Evolutionary conservation across 2,888 invertebrate genomes (phyloP), one percentile per base, ranked within the genome.

Genomic region (Proisotoma minuta): DNA sequence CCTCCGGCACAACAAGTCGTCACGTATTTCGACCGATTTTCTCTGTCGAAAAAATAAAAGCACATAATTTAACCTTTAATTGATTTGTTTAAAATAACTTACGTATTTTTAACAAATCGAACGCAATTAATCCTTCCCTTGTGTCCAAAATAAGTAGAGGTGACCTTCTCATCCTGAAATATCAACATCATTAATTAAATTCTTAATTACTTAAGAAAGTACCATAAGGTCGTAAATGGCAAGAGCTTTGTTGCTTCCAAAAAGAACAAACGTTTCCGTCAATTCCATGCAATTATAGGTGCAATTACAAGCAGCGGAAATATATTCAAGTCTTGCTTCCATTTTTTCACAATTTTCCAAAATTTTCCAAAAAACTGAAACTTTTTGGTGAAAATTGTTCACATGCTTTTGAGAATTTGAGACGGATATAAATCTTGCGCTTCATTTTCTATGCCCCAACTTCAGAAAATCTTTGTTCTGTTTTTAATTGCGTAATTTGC

Each of bases 81-180:
- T 39, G 18, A 20, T 15, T 56, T 22, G 26, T 27, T 8, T 2
- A 28, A 5, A 5, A 28, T 29, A 26, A 75, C 76, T 64, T 75
- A 76, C 59, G 57, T 5, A 34, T 63, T 68, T 65, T 71, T 74
- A 20, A 86, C 79, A 85, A 86, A 87, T 71, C 79, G 83, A 0
- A 91, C 89, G 12, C 86, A 84, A 77, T 89, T 92, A 0, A 95
- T 87, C 69, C 84, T 82, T 56, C 83, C 85, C 24, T 79, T 82
- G 76, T 95, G 94, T 48, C 82, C 78, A 56, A 83, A 79, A 75
- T 85, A 76, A 57, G 85, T 81, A 53, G 80, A 75, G 0, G 80
- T 76, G 24, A 86, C 82, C 76, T 84, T 82, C 1, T 80, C 81
- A 75, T 81, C 75, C 77, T 82, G 78, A 22, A 61, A n/a, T n/a